Base-by-base conservation (phyloP, 2,888 invertebrate species). In the Oscheius myriophilus region DNA sequence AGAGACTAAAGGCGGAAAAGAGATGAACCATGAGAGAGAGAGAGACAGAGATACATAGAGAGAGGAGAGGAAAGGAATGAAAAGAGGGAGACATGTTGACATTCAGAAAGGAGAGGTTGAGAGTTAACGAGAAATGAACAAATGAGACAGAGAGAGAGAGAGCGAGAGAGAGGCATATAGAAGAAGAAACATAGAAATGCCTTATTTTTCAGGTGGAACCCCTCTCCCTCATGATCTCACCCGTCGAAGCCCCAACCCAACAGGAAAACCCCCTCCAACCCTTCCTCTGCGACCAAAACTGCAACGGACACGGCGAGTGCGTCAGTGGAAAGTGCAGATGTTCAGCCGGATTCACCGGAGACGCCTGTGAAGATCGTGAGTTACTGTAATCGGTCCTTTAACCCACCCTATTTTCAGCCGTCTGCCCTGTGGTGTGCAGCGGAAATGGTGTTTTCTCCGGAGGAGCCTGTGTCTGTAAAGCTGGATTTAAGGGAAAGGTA, bases 301-400 rank as follows among this genome's bases (percentile, higher is more conserved):
- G 98, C 88, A 93, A 93, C 78, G 95, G 94, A 16, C 95, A 96
- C 89, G 98, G 98, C 18, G 93, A 95, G 87, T 98, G 98, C 88
- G 90, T 94, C 26, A 39, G 63, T 12, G 79, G 79, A 42, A 71
- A 70, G 46, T 81, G 80, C 62, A 55, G 53, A 33, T 80, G 80
- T 61, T 67, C 67, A 0, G 12, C 65, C 11, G 78, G 78, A 52
- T 80, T 64, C 64, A 75, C 77, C 18, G 80, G 75, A 14, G 21
- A 58, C 39, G 58, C 68, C 23, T 77, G 78, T 45, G 78, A 77
- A 49, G 72, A 79, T 53, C 66, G 73, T 73, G 43, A 49, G 43
- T 43, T 33, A 9, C 7, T 18, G 14, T 45, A n/a, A 39, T 23
- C 45, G n/a, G n/a, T n/a, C 14, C 16, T 26, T 9, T 14, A 6